Conservation (phyloP, 1,140 invertebrate species). For the Papilio aristodemus region DNA sequence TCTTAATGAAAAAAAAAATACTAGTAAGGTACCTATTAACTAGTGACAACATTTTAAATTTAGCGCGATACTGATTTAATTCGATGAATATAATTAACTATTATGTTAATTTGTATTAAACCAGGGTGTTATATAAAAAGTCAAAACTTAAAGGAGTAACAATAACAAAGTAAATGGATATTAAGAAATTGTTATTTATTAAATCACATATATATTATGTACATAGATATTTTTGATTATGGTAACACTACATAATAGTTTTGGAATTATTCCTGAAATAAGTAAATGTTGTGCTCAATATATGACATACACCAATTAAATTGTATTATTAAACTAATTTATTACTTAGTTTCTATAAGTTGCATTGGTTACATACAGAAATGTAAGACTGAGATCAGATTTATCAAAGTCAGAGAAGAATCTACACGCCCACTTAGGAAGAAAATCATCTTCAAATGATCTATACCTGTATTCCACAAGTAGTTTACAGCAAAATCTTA, state of each 20-base stretch:
- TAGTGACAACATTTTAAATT: too few species aligned
- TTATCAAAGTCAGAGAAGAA: neutral
- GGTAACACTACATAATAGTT: neutral
- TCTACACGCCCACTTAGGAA: neutral
- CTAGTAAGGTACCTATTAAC: too few species aligned
- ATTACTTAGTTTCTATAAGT: neutral
- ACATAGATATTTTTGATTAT: neutral
- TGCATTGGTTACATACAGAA: neutral
- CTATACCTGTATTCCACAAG: neutral
- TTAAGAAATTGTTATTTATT: neutral
- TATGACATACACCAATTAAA: neutral
- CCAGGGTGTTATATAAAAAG: too few species aligned
- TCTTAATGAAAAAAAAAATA: too few species aligned
- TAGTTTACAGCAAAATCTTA: conserved; percentile 1
- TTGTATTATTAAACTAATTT: neutral
- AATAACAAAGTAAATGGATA: neutral
- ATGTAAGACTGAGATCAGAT: neutral
- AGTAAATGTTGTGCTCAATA: neutral
- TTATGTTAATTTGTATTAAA: too few species aligned
- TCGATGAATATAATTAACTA: too few species aligned
- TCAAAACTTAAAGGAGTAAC: neutral
- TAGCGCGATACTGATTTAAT: too few species aligned
- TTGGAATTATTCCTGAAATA: neutral
- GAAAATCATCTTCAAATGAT: neutral
- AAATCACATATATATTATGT: conserved; percentile 8